Base-by-base conservation (phyloP, 2,888 invertebrate species). In the Ganaspis brasiliensis region DNA sequence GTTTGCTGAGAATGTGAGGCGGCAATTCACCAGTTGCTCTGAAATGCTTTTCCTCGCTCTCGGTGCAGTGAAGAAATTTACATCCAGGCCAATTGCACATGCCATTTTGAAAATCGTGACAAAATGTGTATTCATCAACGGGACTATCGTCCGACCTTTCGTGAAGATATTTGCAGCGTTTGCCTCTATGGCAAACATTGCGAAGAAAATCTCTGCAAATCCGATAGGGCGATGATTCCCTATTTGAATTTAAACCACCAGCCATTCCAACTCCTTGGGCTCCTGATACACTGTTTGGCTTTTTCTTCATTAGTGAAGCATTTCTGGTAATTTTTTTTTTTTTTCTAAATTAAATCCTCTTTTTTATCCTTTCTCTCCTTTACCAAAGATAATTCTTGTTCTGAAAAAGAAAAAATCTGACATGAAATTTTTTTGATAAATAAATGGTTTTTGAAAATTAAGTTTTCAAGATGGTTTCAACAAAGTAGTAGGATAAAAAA, bases 21-120 rank as follows among this genome's bases (percentile, higher is more conserved):
- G 96, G 96, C 87, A 97, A 92, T 87, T 95, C 94, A 0, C 96
- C 96, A 12, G 95, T 95, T 71, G 93, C 93, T 83, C 95, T 94
- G 85, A 95, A 97, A 84, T 95, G 95, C 78, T 95, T 94, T 85
- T 96, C 96, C 88, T 96, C 96, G 84, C 95, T 95, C 19, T 95
- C 93, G 0, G 95, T 93, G 86, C 96, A 96, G 90, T 97, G 97
- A 57, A 96, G 93, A 89, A 96, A 96, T 86, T 95, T 95, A 87
- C 96, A 96, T 77, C 94, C 95, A 3, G 93, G 93, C 84, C 97
- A 93, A n/a, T 93, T 93, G 87, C 96, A 97, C 79, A 95, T 93
- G 57, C 94, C 94, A 89, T 97, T 97, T 91, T 96, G 96, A 87
- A 92, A 94, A 87, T 95, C 95, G 85, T 94, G 94, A 85, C 95